Evolutionary conservation across 2,113 vertebrate genomes (phyloP).

Genomic region (Chauna torquata): DNA sequence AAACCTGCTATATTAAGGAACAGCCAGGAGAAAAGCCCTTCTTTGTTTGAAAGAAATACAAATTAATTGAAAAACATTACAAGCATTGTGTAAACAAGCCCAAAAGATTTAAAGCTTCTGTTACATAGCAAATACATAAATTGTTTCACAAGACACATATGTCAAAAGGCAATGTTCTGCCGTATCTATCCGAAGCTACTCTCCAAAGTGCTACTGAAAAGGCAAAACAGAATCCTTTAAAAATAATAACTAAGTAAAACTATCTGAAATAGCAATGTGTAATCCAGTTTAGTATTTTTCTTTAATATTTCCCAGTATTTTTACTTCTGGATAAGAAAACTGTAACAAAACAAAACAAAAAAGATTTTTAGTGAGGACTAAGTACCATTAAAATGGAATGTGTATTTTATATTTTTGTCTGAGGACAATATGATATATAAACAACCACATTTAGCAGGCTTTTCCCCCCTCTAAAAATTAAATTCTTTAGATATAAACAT

Average conservation of each 20-base stretch:
- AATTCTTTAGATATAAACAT: not conserved
- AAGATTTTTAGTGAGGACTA: not conserved
- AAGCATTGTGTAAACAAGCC: conserved; percentile 44
- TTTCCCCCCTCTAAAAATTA: not conserved
- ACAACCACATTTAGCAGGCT: not conserved
- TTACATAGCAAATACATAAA: conserved; percentile 15
- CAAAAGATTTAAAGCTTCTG: conserved; percentile 31
- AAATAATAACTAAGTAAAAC: not conserved
- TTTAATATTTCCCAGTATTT: not conserved
- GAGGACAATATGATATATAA: not conserved
- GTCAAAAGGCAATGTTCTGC: not conserved
- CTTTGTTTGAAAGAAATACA: conserved; percentile 12
- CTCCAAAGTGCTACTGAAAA: conserved; percentile 27
- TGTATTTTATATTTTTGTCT: not conserved
- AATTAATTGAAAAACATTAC: conserved; percentile 14
- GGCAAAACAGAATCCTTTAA: not conserved
- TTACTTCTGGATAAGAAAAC: not conserved
- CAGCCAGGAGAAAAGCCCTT: not conserved
- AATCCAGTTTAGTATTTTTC: not conserved
- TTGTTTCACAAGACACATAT: not conserved
- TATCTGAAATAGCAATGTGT: not conserved
- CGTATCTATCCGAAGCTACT: not conserved
- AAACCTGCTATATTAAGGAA: conserved; percentile 1
- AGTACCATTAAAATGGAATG: not conserved
- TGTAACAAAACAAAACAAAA: not conserved